phyloP scores from a whole-genome alignment of 1,140 invertebrate species.

The Solen grandis region DNA sequence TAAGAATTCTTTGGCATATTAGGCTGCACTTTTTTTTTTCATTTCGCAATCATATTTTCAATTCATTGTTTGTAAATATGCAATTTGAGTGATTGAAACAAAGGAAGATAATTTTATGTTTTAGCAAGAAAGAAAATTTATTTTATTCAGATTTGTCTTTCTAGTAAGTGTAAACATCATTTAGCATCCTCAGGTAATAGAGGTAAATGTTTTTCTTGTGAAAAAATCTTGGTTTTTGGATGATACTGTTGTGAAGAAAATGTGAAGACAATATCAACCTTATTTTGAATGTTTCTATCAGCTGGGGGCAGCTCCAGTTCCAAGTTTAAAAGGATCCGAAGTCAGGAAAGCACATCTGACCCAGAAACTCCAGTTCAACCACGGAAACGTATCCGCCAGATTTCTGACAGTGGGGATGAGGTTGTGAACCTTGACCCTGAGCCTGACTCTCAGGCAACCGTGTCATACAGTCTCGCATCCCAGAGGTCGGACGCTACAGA shows the following conservation, averaged over 20 bases:
- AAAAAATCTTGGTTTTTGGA: neutral
- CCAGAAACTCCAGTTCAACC: constrained; percentile 7
- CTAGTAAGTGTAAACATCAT: neutral
- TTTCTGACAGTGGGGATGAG: constrained; percentile 40
- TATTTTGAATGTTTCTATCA: neutral
- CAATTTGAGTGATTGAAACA: too few relatives aligned
- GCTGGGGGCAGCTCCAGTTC: neutral
- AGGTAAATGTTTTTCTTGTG: neutral
- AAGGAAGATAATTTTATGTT: too few relatives aligned
- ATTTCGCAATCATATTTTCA: too few relatives aligned
- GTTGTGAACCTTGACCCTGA: constrained; percentile 35
- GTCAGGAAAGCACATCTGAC: constrained; percentile 37
- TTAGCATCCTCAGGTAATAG: too few relatives aligned
- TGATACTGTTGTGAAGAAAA: neutral
- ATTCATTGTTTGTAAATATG: too few relatives aligned
- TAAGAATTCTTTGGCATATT: too few relatives aligned
- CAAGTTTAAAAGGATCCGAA: constrained; percentile 44
- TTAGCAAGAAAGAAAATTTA: too few relatives aligned
- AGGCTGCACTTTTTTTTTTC: too few relatives aligned
- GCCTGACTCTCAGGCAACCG: constrained; percentile 52
- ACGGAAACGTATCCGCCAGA: constrained; percentile 37
- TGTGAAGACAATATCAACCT: neutral
- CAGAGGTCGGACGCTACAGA: constrained; percentile 53
- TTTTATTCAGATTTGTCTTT: too few relatives aligned
- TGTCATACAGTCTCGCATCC: constrained; percentile 44